phyloP scores from a whole-genome alignment of 2,888 invertebrate species.

The Merodon equestris region DNA sequence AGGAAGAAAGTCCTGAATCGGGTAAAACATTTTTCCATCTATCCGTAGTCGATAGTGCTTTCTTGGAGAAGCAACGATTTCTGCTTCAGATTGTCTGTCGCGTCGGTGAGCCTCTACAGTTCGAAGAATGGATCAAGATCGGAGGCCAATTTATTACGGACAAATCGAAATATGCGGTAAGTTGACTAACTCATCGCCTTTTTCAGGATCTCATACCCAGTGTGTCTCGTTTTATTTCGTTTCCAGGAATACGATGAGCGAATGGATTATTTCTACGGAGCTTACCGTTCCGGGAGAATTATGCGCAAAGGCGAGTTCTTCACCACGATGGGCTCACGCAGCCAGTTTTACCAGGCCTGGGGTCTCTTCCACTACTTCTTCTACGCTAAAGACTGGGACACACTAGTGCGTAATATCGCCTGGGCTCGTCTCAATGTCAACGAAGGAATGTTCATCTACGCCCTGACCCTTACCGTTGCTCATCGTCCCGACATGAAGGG shows the following conservation, averaged over 20 bases:
- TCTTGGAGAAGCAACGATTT: slow-evolving; percentile 71
- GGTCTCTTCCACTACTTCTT: slow-evolving; percentile 84
- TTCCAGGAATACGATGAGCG: slow-evolving; percentile 70
- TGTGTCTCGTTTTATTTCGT: background rate
- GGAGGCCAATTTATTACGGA: slow-evolving; percentile 65
- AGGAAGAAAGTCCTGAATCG: background rate
- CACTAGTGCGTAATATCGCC: slow-evolving; percentile 84
- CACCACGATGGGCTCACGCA: slow-evolving; percentile 72
- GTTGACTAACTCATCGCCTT: slow-evolving; percentile 23
- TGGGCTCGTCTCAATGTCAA: slow-evolving; percentile 85
- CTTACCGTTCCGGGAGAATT: slow-evolving; percentile 77
- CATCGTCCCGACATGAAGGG: slow-evolving; percentile 84
- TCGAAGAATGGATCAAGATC: slow-evolving; percentile 35
- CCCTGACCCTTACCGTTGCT: slow-evolving; percentile 82
- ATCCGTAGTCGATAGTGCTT: slow-evolving; percentile 71
- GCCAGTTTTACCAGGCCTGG: slow-evolving; percentile 82
- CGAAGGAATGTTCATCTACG: slow-evolving; percentile 85
- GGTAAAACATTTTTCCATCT: background rate
- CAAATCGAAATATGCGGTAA: slow-evolving; percentile 71
- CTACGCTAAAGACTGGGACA: slow-evolving; percentile 85
- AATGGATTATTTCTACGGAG: slow-evolving; percentile 75
- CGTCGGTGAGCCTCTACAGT: slow-evolving; percentile 63
- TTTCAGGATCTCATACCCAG: background rate
- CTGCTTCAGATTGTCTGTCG: slow-evolving; percentile 70
- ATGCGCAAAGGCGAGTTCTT: slow-evolving; percentile 80